phyloP scores from a whole-genome alignment of 2,888 invertebrate genomes.

The Belgica antarctica region DNA sequence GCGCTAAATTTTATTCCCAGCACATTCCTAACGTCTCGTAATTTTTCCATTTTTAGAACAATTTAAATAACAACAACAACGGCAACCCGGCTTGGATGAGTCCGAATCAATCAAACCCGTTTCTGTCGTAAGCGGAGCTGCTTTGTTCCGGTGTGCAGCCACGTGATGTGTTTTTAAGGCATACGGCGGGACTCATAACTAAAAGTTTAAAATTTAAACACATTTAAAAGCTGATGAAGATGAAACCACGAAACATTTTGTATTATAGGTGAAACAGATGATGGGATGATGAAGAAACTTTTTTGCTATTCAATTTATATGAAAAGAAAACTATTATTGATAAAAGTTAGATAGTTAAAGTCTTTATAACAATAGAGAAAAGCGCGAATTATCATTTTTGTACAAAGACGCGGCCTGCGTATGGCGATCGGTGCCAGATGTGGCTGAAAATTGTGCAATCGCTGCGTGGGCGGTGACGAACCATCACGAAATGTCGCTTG shows the following conservation, averaged over 20 bases:
- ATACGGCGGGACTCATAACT: too few species aligned
- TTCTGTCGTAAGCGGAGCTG: slow-evolving; percentile 55
- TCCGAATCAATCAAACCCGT: slow-evolving; percentile 55
- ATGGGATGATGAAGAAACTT: background rate
- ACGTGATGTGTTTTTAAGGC: too few species aligned
- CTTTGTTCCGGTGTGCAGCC: too few species aligned
- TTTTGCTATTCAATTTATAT: slow-evolving; percentile 23
- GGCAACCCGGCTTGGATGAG: slow-evolving; percentile 55
- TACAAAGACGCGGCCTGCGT: too few species aligned
- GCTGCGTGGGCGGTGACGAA: too few species aligned
- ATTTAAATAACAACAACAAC: slow-evolving; percentile 32
- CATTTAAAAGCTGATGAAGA: background rate
- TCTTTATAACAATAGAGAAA: background rate
- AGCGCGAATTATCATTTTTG: background rate
- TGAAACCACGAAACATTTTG: background rate
- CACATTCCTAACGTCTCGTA: background rate
- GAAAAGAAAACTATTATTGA: slow-evolving; percentile 15
- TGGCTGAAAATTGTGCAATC: too few species aligned
- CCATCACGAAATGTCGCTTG: too few species aligned
- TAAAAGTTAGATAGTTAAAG: slow-evolving; percentile 11
- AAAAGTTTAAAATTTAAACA: too few species aligned
- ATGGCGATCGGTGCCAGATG: too few species aligned
- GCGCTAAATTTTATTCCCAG: too few species aligned
- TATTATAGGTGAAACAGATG: slow-evolving; percentile 22
- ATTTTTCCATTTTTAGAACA: slow-evolving; percentile 33